phyloP scores from a whole-genome alignment of 2,888 invertebrate genomes.

The Tetragonula carbonaria region DNA sequence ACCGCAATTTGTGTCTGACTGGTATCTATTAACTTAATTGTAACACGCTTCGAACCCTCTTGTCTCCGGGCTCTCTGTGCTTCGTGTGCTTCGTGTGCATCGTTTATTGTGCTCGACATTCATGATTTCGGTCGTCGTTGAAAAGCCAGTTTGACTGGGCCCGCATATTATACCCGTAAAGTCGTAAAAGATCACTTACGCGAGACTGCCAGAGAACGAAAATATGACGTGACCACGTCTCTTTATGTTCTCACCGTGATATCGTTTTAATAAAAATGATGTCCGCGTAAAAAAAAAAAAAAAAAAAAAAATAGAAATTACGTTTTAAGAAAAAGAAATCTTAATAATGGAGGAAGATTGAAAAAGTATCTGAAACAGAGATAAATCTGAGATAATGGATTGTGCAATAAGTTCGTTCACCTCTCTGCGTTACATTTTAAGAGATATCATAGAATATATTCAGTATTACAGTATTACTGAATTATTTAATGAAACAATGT shows the following conservation, averaged over 20 bases:
- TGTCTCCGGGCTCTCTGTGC: constrained; percentile 42
- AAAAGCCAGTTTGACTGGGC: constrained; percentile 58
- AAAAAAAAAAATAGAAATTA: not conserved
- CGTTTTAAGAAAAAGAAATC: not conserved
- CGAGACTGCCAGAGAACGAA: constrained; percentile 20
- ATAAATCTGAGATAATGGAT: too few relatives aligned
- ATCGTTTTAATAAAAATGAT: constrained; percentile 33
- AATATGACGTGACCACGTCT: constrained; percentile 15
- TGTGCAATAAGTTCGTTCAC: too few relatives aligned
- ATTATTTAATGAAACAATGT: too few relatives aligned
- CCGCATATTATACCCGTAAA: constrained; percentile 65
- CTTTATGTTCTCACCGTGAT: constrained; percentile 31
- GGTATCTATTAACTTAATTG: constrained; percentile 82
- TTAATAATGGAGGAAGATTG: not conserved
- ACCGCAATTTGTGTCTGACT: constrained; percentile 80
- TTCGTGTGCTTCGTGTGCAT: constrained; percentile 51
- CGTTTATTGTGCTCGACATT: constrained; percentile 48
- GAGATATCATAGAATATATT: not conserved
- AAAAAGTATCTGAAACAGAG: not conserved
- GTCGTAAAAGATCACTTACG: constrained; percentile 65
- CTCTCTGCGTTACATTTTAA: not conserved
- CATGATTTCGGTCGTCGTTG: constrained; percentile 60
- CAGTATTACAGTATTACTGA: too few relatives aligned
- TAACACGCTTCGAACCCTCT: constrained; percentile 67
- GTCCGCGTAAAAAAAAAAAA: not conserved